Evolutionary conservation across 2,888 invertebrate species (phyloP).

Genomic region (Oeneis ivallda): DNA sequence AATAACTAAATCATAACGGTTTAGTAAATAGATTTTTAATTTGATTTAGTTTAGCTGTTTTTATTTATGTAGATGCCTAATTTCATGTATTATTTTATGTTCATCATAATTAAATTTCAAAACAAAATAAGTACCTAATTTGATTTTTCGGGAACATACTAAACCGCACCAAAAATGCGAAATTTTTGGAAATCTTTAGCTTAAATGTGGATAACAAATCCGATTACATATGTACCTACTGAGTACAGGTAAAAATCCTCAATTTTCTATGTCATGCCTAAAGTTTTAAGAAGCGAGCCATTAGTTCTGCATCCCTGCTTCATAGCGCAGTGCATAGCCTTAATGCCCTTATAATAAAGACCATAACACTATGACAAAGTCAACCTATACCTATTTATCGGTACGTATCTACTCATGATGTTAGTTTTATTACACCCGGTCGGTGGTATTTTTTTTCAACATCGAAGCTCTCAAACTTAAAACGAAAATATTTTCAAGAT

Average conservation of each 20-base stretch:
- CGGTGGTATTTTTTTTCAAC: constrained; percentile 32
- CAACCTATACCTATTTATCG: constrained; percentile 27
- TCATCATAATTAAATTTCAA: too few species aligned
- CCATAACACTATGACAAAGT: constrained; percentile 18
- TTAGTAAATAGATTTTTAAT: too few species aligned
- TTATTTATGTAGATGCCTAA: too few species aligned
- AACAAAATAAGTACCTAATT: too few species aligned
- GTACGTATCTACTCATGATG: constrained; percentile 31
- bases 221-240: too few species aligned
- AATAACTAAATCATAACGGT: too few species aligned
- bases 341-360: constrained; percentile 21
- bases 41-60: too few species aligned
- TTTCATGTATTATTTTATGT: too few species aligned
- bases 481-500: constrained; percentile 28
- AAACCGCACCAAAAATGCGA: too few species aligned
- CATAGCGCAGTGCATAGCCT: constrained; percentile 26
- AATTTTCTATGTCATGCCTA: background rate
- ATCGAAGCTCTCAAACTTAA: constrained; percentile 28
- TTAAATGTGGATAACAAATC: too few species aligned
- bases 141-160: too few species aligned
- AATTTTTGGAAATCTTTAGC: too few species aligned
- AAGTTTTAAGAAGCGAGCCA: background rate
- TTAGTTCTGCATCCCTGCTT: constrained; percentile 35
- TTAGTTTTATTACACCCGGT: constrained; percentile 34
- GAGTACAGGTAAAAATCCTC: background rate